Evolutionary conservation across 2,888 invertebrate genomes (phyloP).

Genomic region (Drosophila mettleri): DNA sequence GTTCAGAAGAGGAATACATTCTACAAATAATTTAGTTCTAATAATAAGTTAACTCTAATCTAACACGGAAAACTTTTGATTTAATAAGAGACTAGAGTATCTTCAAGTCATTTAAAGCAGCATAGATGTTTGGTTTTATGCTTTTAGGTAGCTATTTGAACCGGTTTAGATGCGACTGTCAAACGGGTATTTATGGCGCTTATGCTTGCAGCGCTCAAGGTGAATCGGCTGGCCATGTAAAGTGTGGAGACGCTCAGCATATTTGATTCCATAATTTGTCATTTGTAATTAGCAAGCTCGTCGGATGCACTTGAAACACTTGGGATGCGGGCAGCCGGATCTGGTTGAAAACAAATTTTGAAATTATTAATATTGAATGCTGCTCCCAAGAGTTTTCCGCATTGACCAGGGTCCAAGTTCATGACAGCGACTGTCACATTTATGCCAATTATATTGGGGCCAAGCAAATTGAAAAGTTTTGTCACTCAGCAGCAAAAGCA

Average conservation of each 20-base stretch:
- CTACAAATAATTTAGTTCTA: too few species aligned
- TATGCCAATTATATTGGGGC: constrained; percentile 56
- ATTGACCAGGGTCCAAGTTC: constrained; percentile 47
- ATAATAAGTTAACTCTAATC: too few species aligned
- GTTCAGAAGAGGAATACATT: too few species aligned
- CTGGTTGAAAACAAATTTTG: neutral
- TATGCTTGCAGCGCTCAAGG: constrained; percentile 64
- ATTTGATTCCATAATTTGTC: constrained; percentile 49
- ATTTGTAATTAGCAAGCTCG: constrained; percentile 69
- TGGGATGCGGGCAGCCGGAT: constrained; percentile 5
- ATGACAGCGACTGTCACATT: constrained; percentile 35
- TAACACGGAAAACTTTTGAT: neutral
- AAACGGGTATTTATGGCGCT: constrained; percentile 27
- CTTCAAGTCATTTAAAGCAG: neutral
- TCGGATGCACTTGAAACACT: constrained; percentile 61
- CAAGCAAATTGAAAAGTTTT: constrained; percentile 53
- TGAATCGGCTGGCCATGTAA: constrained; percentile 61
- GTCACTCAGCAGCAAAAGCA: constrained; percentile 1
- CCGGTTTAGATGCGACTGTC: constrained; percentile 65
- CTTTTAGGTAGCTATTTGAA: constrained; percentile 47
- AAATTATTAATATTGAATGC: constrained; percentile 34
- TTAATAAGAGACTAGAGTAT: neutral
- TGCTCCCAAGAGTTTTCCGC: constrained; percentile 26
- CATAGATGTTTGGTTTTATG: constrained; percentile 4
- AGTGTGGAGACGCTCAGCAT: constrained; percentile 53